Percentiles rank a stretch among this genome's conserved stretches.
Evolutionary conservation across 2,113 vertebrate genomes (phyloP).

Genomic region (Eira barbara): DNA sequence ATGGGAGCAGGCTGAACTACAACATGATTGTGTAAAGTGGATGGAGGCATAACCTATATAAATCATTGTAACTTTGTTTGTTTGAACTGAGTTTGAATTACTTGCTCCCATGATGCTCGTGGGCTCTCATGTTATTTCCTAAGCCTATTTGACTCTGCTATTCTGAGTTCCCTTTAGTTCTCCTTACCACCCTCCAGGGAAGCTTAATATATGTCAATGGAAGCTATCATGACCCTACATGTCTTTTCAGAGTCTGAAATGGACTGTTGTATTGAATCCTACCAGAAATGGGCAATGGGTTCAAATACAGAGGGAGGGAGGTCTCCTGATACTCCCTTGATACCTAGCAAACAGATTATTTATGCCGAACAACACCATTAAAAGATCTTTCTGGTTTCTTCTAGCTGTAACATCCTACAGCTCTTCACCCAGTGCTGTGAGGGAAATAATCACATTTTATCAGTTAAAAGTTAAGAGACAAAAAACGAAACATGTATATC

Average conservation of each 20-base stretch:
- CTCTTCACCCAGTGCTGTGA: neutral
- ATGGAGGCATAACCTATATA: neutral
- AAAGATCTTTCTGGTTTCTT: neutral
- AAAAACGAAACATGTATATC: neutral
- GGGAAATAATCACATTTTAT: neutral
- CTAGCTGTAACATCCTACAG: neutral
- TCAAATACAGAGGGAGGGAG: neutral
- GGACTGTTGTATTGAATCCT: neutral
- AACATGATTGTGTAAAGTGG: neutral
- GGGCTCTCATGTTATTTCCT: neutral
- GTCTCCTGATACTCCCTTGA: neutral
- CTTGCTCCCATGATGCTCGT: neutral
- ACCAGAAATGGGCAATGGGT: neutral
- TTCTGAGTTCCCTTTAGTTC: neutral
- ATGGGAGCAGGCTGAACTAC: neutral
- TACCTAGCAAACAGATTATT: neutral
- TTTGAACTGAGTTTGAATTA: neutral
- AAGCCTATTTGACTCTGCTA: neutral
- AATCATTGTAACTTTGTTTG: neutral
- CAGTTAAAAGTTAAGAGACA: conserved; percentile 15
- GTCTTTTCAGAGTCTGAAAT: neutral
- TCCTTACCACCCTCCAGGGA: neutral
- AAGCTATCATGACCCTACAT: neutral
- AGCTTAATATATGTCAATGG: neutral
- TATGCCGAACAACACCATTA: neutral